These are phyloP conservation scores for Laticauda colubrina DNA, from an alignment of 2,113 vertebrate species.

Conservation along the genomic window DNA sequence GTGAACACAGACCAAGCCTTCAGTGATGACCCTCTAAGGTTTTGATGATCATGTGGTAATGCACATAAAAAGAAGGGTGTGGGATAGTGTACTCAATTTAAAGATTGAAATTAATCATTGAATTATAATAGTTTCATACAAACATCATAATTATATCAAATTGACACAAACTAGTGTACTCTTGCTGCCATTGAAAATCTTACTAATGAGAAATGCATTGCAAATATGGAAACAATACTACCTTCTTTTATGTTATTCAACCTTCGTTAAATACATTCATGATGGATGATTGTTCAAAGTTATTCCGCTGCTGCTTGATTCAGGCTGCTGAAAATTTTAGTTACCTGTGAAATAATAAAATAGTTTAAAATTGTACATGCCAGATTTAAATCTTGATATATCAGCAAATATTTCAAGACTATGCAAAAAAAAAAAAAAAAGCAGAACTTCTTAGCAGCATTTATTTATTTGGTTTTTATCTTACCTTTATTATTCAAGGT, in stretches of 20 bases:
- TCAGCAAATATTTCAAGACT: constrained; percentile 28
- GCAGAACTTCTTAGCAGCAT: not conserved
- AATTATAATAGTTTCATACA: not conserved
- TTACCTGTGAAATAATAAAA: constrained; percentile 69
- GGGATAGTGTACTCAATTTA: not conserved
- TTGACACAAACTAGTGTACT: not conserved
- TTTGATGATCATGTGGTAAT: not conserved
- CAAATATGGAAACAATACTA: constrained; percentile 51
- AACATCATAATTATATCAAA: not conserved
- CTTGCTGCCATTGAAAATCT: not conserved
- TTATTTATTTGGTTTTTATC: not conserved
- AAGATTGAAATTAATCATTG: not conserved
- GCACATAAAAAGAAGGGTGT: not conserved
- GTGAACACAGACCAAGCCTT: not conserved
- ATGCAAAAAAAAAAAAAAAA: constrained; percentile 28
- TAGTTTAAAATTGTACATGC: constrained; percentile 33
- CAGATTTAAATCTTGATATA: constrained; percentile 12
- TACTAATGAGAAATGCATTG: not conserved
- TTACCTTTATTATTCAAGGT: not conserved
- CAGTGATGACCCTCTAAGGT: not conserved
- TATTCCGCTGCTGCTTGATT: constrained; percentile 44
- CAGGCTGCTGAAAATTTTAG: constrained; percentile 55
- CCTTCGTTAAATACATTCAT: constrained; percentile 74
- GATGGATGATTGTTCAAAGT: constrained; percentile 65
- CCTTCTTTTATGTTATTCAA: constrained; percentile 73